phyloP scores from a whole-genome alignment of 2,113 vertebrate genomes.

The Ictalurus furcatus region DNA sequence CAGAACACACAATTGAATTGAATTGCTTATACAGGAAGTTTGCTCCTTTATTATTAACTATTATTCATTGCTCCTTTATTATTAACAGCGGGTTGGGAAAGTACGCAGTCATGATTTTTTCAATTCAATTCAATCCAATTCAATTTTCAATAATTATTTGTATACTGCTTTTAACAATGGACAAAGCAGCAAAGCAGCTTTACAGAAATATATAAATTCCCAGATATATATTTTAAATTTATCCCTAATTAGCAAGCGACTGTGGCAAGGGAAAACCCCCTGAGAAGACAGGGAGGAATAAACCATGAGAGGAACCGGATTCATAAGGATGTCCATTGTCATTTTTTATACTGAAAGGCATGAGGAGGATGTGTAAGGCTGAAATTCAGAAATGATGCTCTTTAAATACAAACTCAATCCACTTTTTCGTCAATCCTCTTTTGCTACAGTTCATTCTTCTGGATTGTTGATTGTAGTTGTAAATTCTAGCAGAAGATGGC shows the following conservation, averaged over 20 bases:
- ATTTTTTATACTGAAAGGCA: neutral
- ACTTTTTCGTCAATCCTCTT: neutral
- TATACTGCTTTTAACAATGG: neutral
- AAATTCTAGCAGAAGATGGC: slow-evolving; percentile 65
- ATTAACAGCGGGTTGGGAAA: neutral
- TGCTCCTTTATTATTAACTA: neutral
- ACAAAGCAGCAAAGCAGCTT: neutral
- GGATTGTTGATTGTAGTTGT: neutral
- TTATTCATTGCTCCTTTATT: neutral
- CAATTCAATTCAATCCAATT: too few species aligned
- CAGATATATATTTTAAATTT: neutral
- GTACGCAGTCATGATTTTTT: neutral
- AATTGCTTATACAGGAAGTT: neutral
- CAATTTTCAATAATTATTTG: too few species aligned
- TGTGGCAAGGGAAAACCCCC: neutral
- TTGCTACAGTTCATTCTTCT: neutral
- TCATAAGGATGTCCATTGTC: neutral
- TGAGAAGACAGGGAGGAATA: neutral
- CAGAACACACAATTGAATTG: neutral
- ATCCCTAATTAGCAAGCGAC: neutral
- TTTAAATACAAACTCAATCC: neutral
- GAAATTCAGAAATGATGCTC: neutral
- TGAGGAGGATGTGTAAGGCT: neutral
- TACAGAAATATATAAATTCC: neutral
- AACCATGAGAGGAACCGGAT: neutral